Percentiles rank a stretch among this genome's conserved stretches.
Evolutionary conservation across 2,888 invertebrate genomes (phyloP).

Genomic region (Ceraclea dissimilis): DNA sequence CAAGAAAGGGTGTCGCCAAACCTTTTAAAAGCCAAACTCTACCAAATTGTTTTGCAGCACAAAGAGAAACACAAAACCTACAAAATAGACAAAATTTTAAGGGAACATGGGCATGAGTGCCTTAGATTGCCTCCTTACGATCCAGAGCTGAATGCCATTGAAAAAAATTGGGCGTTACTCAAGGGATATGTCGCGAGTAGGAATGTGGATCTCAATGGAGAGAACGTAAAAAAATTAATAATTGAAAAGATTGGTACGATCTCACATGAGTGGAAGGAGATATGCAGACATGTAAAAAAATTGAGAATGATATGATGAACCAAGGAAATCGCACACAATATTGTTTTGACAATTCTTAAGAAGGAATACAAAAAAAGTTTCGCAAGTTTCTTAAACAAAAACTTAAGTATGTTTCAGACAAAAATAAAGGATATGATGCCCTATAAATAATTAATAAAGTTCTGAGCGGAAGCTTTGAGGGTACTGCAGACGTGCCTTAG

Average conservation of each 20-base stretch:
- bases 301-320: not conserved
- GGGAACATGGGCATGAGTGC: not conserved
- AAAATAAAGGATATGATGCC: not conserved
- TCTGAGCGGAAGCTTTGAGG: not conserved
- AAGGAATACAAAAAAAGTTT: not conserved
- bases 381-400: not conserved
- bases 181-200: constrained; percentile 1
- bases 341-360: not conserved
- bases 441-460: not conserved
- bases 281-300: constrained; percentile 2
- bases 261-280: constrained; percentile 4
- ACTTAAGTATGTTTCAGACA: not conserved
- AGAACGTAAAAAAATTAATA: constrained; percentile 1
- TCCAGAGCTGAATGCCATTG: constrained; percentile 3
- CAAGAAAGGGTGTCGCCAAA: not conserved
- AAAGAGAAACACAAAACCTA: not conserved
- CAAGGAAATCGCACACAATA: not conserved
- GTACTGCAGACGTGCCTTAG: not conserved
- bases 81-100: not conserved
- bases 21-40: not conserved
- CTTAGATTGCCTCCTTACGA: constrained; percentile 3
- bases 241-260: not conserved
- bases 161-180: constrained; percentile 4
- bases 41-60: not conserved
- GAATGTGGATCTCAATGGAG: not conserved